phyloP scores from a whole-genome alignment of 2,797 vertebrate species.

The Poeciliopsis paucimaculata region DNA sequence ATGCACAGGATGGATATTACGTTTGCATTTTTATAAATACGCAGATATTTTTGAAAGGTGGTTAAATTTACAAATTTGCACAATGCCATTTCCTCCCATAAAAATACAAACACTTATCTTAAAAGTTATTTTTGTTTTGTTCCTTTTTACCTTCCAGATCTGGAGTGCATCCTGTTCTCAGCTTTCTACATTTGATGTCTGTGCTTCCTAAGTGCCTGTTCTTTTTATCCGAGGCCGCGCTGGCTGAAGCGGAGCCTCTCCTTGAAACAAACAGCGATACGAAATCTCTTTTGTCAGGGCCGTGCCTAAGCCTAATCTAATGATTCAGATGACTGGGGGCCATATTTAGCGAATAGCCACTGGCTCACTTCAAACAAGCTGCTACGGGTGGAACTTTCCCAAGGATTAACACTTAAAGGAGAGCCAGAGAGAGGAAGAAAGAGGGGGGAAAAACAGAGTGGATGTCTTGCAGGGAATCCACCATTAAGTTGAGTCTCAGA shows the following conservation, averaged over 20 bases:
- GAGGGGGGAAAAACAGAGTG: conserved; percentile 28
- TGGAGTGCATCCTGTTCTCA: conserved; percentile 38
- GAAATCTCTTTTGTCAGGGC: conserved; percentile 69
- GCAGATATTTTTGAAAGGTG: background rate
- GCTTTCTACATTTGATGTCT: conserved; percentile 48
- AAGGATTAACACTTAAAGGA: conserved; percentile 76
- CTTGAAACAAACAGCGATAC: conserved; percentile 70
- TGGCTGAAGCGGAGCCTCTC: conserved; percentile 55
- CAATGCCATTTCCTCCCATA: background rate
- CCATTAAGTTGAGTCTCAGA: conserved; percentile 62
- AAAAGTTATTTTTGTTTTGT: background rate
- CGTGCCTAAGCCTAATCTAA: conserved; percentile 74
- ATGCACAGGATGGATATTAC: background rate
- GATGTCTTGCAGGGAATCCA: conserved; percentile 63
- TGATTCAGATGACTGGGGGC: conserved; percentile 77
- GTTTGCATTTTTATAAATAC: background rate
- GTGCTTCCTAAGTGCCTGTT: conserved; percentile 50
- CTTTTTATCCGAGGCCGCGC: conserved; percentile 47
- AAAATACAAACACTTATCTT: background rate
- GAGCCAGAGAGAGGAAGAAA: conserved; percentile 28
- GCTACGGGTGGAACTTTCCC: conserved; percentile 72
- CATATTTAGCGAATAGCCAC: conserved; percentile 71
- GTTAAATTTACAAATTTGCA: background rate
- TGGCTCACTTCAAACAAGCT: conserved; percentile 73
- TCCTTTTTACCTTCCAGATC: background rate